Base-by-base conservation (phyloP, 1,140 invertebrate species). In the Cherax quadricarinatus region DNA sequence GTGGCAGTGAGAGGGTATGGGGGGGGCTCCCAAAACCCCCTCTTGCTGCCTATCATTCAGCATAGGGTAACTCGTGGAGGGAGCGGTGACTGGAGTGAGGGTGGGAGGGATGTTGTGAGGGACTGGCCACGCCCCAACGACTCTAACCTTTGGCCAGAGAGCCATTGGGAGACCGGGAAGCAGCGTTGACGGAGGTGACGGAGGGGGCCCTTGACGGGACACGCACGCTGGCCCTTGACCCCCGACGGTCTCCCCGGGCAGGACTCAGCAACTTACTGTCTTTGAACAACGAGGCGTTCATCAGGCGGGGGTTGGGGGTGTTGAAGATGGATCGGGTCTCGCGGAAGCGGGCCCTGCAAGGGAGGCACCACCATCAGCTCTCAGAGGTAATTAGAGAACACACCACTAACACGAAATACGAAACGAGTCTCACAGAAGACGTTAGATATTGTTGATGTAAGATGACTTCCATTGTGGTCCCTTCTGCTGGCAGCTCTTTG, bases 261-360 rank as follows among this genome's bases (percentile, higher is more conserved):
- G 97, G 96, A 94, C 97, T 97, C 89, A 97, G 95, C 75, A 97
- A 95, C 95, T 98, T 98, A 94, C 97, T 98, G 94, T 98, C 97
- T 94, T 97, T 96, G 93, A 98, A 95, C 91, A 98, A 95, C 4
- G 97, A 98, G 16, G 98, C 92, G 92, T 94, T 94, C 95, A 95
- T 94, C 92, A 95, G 93, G 53, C 95, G 94, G 24, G 98, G 98
- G 94, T 98, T 98, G n/a, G 98, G 98, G 53, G 98, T 98, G 94
- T 98, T 98, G 96, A 98, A 98, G 94, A 98, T 98, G 30, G 98
- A 98, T 3, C 98, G 96, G 95, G 98, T 98, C 94, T 98, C 98
- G 93, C 97, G 96, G 97, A 98, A 98, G 94, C 98, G 96, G 41
- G 98, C 98, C 95, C 98, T 98, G 95, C 81, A 96, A 94, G 89